These are phyloP conservation scores for Drosophila guanche DNA, from an alignment of 1,140 invertebrate species.

Conservation along the genomic window DNA sequence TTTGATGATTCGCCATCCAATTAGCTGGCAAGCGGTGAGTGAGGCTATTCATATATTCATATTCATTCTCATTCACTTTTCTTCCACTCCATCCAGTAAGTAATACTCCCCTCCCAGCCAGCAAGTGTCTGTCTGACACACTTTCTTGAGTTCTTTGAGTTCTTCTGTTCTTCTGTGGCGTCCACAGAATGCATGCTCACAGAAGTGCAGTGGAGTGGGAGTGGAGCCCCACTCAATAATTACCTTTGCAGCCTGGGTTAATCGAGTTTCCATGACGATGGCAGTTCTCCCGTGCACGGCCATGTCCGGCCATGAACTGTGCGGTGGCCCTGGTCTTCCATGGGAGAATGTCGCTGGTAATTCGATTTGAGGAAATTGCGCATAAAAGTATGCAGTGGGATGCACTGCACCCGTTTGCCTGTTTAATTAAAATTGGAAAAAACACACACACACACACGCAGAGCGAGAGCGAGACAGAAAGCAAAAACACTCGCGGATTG, in stretches of 20 bases:
- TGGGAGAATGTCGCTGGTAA: slow-evolving; percentile 58
- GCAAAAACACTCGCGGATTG: slow-evolving; percentile 25
- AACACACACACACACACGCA: slow-evolving; percentile 5
- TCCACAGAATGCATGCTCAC: neutral
- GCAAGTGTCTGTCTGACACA: slow-evolving; percentile 17
- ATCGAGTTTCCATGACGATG: slow-evolving; percentile 30
- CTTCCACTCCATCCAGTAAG: too few species aligned
- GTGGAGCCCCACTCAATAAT: slow-evolving; percentile 9
- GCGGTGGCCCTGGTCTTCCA: slow-evolving; percentile 30
- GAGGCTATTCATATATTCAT: slow-evolving; percentile 15
- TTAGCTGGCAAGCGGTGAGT: slow-evolving; percentile 30
- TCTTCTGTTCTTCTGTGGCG: neutral
- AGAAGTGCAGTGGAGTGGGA: too few species aligned
- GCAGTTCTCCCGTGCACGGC: neutral
- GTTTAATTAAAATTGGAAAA: slow-evolving; percentile 70
- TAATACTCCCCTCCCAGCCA: neutral
- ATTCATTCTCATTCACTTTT: slow-evolving; percentile 27
- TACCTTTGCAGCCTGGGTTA: slow-evolving; percentile 14
- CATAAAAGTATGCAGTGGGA: slow-evolving; percentile 63
- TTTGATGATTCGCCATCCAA: slow-evolving; percentile 64
- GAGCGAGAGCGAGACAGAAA: neutral
- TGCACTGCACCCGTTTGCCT: slow-evolving; percentile 12
- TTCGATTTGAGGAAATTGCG: slow-evolving; percentile 70
- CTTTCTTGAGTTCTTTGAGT: slow-evolving; percentile 20
- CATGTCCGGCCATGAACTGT: too few species aligned